phyloP scores from a whole-genome alignment of 2,113 vertebrate genomes.

The Sinosuthora webbiana region DNA sequence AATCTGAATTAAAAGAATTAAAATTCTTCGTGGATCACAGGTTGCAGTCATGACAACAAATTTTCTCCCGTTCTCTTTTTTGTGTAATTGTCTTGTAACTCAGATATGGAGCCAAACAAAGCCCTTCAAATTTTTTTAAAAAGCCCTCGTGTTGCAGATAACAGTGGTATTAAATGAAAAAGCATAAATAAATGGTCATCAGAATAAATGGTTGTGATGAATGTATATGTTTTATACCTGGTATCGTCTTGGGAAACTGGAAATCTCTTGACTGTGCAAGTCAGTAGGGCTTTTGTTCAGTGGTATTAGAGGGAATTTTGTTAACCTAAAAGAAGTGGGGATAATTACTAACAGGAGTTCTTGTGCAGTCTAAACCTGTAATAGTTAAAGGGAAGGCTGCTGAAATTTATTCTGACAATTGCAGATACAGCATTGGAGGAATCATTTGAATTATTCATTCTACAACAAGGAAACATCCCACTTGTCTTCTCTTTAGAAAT shows the following conservation, averaged over 20 bases:
- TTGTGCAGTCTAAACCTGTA: slow-evolving; percentile 26
- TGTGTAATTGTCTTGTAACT: neutral
- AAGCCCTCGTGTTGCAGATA: neutral
- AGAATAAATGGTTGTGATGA: neutral
- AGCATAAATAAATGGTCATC: neutral
- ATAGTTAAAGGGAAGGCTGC: slow-evolving; percentile 35
- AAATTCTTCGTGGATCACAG: slow-evolving; percentile 30
- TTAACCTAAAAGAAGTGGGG: neutral
- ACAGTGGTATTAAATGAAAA: neutral
- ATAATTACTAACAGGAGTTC: slow-evolving; percentile 41
- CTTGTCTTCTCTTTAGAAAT: slow-evolving; percentile 55
- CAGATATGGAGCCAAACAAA: neutral
- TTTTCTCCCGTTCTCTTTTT: neutral
- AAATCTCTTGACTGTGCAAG: neutral
- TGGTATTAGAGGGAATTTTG: neutral
- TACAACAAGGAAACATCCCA: slow-evolving; percentile 50
- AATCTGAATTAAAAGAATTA: neutral
- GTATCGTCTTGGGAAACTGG: neutral
- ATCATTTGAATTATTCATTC: slow-evolving; percentile 70
- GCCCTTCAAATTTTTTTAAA: neutral
- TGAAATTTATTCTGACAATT: slow-evolving; percentile 61
- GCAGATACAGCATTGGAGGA: slow-evolving; percentile 23
- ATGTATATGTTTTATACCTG: neutral
- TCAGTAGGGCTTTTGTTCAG: neutral
- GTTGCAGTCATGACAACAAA: slow-evolving; percentile 36